Percentiles rank a stretch among this genome's conserved stretches.
Conservation (phyloP, 2,797 vertebrate species). For the Linurgus olivaceus region DNA sequence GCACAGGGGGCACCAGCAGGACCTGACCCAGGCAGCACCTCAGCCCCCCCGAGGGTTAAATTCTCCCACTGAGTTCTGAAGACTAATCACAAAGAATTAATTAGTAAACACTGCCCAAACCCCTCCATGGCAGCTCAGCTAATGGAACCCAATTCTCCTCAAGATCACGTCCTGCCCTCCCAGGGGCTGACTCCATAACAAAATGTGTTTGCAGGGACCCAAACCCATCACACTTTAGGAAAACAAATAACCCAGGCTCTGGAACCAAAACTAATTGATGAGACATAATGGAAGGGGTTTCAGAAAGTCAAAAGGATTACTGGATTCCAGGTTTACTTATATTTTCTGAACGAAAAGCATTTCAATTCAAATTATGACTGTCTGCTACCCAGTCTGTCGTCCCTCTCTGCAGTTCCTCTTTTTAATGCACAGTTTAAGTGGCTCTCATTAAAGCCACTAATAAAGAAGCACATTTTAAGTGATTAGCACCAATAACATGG, state of each 20-base stretch:
- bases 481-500: conserved; percentile 74
- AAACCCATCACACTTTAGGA: background rate
- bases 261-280: conserved; percentile 10
- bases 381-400: conserved; percentile 53
- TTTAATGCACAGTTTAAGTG: conserved; percentile 76
- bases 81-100: background rate
- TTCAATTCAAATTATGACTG: conserved; percentile 72
- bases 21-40: background rate
- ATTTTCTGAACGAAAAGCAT: conserved; percentile 67
- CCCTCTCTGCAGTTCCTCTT: conserved; percentile 70
- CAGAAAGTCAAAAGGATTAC: conserved; percentile 23
- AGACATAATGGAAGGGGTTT: background rate
- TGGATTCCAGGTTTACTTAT: conserved; percentile 26
- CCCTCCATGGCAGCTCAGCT: background rate
- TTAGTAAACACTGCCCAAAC: background rate
- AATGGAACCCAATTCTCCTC: accelerated
- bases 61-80: background rate
- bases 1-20: background rate
- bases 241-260: background rate
- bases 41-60: accelerated
- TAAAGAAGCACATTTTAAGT: conserved; percentile 75
- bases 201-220: background rate
- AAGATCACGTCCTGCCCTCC: background rate
- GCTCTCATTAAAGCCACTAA: conserved; percentile 78
- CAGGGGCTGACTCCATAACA: background rate